Conservation (phyloP, 2,113 vertebrate species). For the Crotalus viridis region DNA sequence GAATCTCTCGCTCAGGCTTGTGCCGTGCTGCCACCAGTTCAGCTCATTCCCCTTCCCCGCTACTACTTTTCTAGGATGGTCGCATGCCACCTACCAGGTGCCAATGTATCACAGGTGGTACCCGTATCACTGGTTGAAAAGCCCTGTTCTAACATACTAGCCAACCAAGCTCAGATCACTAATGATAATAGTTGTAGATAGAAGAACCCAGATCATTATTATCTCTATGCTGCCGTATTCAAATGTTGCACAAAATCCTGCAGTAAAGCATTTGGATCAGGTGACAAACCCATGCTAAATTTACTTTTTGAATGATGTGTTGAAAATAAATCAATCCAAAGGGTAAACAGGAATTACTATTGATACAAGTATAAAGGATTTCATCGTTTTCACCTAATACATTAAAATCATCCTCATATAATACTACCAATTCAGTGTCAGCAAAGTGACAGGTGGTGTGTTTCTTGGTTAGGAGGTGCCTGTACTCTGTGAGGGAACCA, state of each 20-base stretch:
- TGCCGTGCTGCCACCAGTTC: no score
- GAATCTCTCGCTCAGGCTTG: no score
- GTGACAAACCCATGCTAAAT: not conserved
- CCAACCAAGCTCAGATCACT: not conserved
- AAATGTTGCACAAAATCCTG: not conserved
- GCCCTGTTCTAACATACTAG: not conserved
- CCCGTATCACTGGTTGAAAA: no score
- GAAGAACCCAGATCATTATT: not conserved
- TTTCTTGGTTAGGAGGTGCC: no score
- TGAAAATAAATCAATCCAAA: not conserved
- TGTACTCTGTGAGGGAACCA: no score
- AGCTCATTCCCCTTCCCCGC: no score
- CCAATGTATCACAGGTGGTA: no score
- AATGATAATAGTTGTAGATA: not conserved
- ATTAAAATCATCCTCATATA: not conserved
- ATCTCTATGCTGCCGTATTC: not conserved
- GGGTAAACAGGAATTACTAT: not conserved
- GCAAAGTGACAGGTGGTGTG: no score
- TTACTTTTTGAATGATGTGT: not conserved
- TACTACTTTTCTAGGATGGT: no score
- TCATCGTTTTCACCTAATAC: not conserved
- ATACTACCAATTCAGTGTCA: not conserved
- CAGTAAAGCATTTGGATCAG: not conserved
- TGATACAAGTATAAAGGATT: not conserved
- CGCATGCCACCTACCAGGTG: no score